Evolutionary conservation across 2,797 vertebrate genomes (phyloP).

Genomic region (Miichthys miiuy): DNA sequence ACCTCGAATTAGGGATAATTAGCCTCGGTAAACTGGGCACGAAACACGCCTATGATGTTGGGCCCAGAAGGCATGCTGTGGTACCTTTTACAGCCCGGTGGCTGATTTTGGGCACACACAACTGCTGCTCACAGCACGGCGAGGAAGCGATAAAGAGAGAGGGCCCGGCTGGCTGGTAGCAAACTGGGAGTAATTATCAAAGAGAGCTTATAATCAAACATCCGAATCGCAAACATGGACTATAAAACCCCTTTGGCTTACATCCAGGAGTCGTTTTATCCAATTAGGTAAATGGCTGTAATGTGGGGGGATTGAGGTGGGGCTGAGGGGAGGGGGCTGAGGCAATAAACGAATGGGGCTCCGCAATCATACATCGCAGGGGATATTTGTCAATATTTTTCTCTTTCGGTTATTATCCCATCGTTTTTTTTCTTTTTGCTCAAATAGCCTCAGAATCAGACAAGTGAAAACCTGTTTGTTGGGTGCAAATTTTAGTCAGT

Average conservation of each 20-base stretch:
- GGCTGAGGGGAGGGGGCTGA: constrained; percentile 39
- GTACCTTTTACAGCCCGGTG: constrained; percentile 84
- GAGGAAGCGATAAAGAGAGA: constrained; percentile 80
- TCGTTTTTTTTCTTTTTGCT: constrained; percentile 47
- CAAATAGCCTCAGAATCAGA: constrained; percentile 44
- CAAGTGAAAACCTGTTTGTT: constrained; percentile 52
- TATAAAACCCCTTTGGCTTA: constrained; percentile 85
- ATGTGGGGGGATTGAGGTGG: constrained; percentile 71
- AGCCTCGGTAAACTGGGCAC: constrained; percentile 85
- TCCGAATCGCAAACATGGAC: constrained; percentile 85
- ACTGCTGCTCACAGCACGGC: constrained; percentile 77
- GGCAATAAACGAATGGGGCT: constrained; percentile 75
- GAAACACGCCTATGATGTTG: constrained; percentile 83
- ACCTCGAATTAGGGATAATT: constrained; percentile 87
- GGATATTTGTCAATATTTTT: constrained; percentile 75
- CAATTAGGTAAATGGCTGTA: constrained; percentile 88
- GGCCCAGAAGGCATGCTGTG: constrained; percentile 83
- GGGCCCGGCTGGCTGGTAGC: constrained; percentile 79
- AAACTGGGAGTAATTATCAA: constrained; percentile 87
- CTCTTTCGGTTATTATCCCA: constrained; percentile 50
- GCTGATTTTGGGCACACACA: constrained; percentile 82
- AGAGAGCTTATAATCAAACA: constrained; percentile 88
- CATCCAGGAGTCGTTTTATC: constrained; percentile 87
- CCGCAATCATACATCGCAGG: constrained; percentile 66
- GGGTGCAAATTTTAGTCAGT: constrained; percentile 37